These are phyloP conservation scores for Aspidapion aeneum DNA, from an alignment of 2,888 invertebrate species.

Conservation along the genomic window DNA sequence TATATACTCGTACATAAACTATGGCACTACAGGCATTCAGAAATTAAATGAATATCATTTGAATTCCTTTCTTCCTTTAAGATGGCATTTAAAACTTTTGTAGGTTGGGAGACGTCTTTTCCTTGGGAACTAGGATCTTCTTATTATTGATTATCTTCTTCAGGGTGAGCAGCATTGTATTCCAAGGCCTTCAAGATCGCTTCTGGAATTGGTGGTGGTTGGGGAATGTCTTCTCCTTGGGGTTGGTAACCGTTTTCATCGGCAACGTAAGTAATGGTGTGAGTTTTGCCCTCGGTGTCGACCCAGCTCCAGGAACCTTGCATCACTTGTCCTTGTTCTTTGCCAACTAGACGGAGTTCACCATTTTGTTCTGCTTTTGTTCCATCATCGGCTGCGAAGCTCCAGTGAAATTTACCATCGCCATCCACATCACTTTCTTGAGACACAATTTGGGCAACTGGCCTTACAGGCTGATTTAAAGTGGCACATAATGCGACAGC, in stretches of 20 bases:
- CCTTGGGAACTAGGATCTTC: too few relatives aligned
- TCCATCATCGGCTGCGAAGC: conserved; percentile 60
- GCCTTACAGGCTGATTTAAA: conserved; percentile 4
- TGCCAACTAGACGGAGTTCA: conserved; percentile 28
- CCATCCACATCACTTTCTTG: conserved; percentile 10
- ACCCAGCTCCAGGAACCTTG: conserved; percentile 45
- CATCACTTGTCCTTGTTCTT: conserved; percentile 41
- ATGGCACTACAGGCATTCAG: too few relatives aligned
- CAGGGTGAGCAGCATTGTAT: conserved; percentile 49
- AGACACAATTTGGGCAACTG: conserved; percentile 6
- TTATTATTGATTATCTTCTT: conserved; percentile 28
- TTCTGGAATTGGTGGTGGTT: conserved; percentile 50
- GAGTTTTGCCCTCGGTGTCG: conserved; percentile 51
- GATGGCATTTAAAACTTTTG: too few relatives aligned
- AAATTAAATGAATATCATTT: too few relatives aligned
- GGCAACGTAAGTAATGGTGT: conserved; percentile 50
- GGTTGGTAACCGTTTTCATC: conserved; percentile 58
- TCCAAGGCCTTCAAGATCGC: conserved; percentile 54
- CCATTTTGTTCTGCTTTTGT: conserved; percentile 57
- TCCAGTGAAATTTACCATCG: conserved; percentile 33
- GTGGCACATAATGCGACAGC: conserved; percentile 10
- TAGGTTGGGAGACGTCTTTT: too few relatives aligned
- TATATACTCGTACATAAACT: too few relatives aligned
- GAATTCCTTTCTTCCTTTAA: too few relatives aligned
- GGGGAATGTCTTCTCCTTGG: conserved; percentile 44